Base-by-base conservation (phyloP, 2,888 invertebrate species). In the Operophtera brumata region DNA sequence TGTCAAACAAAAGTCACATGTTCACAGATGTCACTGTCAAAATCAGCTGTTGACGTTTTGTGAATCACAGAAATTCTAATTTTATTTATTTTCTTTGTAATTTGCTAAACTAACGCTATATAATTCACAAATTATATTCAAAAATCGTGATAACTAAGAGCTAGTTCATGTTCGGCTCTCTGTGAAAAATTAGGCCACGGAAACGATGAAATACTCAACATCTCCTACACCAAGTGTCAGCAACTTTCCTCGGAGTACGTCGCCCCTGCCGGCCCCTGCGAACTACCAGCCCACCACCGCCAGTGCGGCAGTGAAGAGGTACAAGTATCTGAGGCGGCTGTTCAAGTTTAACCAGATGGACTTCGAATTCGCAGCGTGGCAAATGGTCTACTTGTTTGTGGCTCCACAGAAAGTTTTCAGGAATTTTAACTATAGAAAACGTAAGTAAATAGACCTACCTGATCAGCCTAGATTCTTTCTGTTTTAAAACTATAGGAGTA, bases 351-450 rank as follows among this genome's bases (percentile, higher is more conserved):
- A 96, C 74, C 99, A 99, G 89, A 99, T 99, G 99, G 99, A 99
- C 87, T 99, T 99, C 89, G 98, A 99, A 81, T 99, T 98, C 90
- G 99, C 99, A 0, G 91, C 96, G n/a, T 99, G 99, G 99, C 99
- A 99, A 92, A 99, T 99, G 97, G 84, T 98, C 0, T 98, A 98
- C 81, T 90, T 99, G 60, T 96, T 99, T 77, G 92, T 96, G 52
- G 92, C 97, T 0, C 99, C 99, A 11, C 98, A 99, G 76, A 98
- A 97, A 92, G 98, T 99, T 34, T 98, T 98, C 80, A 93, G 98
- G 78, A 98, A 99, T 89, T 99, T 98, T 83, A 96, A 97, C 75
- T 98, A 98, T 91, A 94, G 99, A 80, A 99, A 99, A 93, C 96
- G 98, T 97, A 91, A 92, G 94, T 92, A 35, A 6, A 10, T 11